A percentile compares a stretch with the other conserved stretches of the same genome.
Conservation (phyloP, 2,888 invertebrate species). For the Horisme vitalbata region DNA sequence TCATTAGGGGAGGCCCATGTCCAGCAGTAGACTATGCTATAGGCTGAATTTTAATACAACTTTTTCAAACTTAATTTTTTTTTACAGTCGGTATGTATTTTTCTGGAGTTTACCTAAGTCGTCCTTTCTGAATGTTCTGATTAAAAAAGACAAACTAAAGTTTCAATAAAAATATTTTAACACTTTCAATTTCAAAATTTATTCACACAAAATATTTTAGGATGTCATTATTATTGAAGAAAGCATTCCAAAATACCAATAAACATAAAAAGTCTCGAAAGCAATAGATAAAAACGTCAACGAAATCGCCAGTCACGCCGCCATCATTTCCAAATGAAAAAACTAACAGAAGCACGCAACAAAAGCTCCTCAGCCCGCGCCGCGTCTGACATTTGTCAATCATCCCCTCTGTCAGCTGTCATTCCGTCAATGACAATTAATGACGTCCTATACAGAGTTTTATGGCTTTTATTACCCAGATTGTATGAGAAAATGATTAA, state of each 20-base stretch:
- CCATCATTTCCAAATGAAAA: constrained; percentile 48
- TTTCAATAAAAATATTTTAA: too few relatives aligned
- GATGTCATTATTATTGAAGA: constrained; percentile 8
- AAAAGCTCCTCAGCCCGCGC: constrained; percentile 50
- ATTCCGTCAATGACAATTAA: constrained; percentile 81
- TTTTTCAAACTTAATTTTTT: too few relatives aligned
- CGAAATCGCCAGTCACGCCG: constrained; percentile 51
- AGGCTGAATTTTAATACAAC: too few relatives aligned
- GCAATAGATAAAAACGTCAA: constrained; percentile 37
- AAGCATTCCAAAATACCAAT: constrained; percentile 7
- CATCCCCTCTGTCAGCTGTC: constrained; percentile 68
- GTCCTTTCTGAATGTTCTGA: too few relatives aligned
- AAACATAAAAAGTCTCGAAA: constrained; percentile 24
- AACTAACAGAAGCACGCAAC: constrained; percentile 40
- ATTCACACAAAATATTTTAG: too few relatives aligned
- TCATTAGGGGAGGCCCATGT: too few relatives aligned
- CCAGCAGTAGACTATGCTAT: too few relatives aligned
- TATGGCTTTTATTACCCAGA: constrained; percentile 75
- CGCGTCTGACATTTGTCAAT: constrained; percentile 79
- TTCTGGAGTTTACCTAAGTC: too few relatives aligned
- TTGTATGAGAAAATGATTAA: constrained; percentile 77
- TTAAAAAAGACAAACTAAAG: too few relatives aligned
- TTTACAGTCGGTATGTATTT: too few relatives aligned
- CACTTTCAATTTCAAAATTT: background rate
- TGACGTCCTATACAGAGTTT: constrained; percentile 76